Evolutionary conservation across 2,888 invertebrate species (phyloP).

Genomic region (Acleris emargana): DNA sequence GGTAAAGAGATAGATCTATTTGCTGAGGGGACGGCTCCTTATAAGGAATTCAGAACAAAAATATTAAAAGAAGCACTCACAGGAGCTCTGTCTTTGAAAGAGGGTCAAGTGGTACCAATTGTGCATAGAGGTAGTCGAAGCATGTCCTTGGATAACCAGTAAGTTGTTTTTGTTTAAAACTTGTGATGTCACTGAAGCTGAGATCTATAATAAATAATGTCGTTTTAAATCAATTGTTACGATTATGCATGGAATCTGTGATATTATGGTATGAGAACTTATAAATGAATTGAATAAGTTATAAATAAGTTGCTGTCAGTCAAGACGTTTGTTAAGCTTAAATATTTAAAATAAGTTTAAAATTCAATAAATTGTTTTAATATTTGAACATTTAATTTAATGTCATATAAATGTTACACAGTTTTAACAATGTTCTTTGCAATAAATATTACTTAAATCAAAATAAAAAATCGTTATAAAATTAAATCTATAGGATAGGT

Average conservation of each 20-base stretch:
- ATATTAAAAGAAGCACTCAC: conserved; percentile 51
- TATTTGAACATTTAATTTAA: conserved; percentile 2
- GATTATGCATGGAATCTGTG: conserved; percentile 33
- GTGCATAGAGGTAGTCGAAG: not conserved
- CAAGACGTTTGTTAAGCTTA: not conserved
- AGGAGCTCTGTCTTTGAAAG: conserved; percentile 46
- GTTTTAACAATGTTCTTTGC: not conserved
- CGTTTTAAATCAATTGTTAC: not conserved
- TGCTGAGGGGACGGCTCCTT: conserved; percentile 52
- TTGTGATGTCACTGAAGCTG: not conserved
- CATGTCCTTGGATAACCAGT: conserved; percentile 17
- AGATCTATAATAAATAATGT: conserved; percentile 10
- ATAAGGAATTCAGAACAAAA: conserved; percentile 53
- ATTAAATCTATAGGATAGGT: conserved; percentile 14
- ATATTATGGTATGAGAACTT: conserved; percentile 6
- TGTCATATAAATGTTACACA: not conserved
- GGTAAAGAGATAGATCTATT: conserved; percentile 65
- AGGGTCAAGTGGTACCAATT: conserved; percentile 1
- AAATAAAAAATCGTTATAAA: not conserved
- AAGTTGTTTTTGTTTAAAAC: conserved; percentile 14
- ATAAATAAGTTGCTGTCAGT: not conserved
- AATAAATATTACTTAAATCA: conserved; percentile 3
- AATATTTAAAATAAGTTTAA: not conserved
- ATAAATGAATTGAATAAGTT: no score
- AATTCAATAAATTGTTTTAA: not conserved